Base-by-base conservation (phyloP, 2,113 vertebrate species). In the Macroglossus sobrinus region DNA sequence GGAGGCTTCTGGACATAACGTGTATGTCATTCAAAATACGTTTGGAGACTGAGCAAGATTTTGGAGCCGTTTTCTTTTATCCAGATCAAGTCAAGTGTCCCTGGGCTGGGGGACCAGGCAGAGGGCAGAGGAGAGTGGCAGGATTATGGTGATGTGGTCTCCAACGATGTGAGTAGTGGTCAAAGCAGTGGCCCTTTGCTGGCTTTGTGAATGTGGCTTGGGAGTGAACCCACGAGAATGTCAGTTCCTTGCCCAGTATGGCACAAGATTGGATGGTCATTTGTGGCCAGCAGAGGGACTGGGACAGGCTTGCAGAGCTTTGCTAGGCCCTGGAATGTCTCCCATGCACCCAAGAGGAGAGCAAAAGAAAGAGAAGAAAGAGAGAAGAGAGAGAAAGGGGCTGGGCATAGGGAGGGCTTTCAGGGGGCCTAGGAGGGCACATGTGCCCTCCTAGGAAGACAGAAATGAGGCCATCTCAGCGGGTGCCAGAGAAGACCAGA, bases 141-240 rank as follows among this genome's bases (percentile, higher is more conserved):
- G 55, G 7, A 1, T 22, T 13, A 45, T 3, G 21, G 1, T 30
- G 35, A 64, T 24, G 9, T 16, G 64, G 59, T 50, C 71, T 78
- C 43, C 78, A 30, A 35, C 24, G 50, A 66, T 21, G 24, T 14
- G 7, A 26, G 28, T 9, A 0, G 66, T 4, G 21, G 50, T 43
- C 66, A 33, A 6, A 22, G n/a, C 57, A 19, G 28, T 0, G 3
- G 35, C 22, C 53, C 19, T 0, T 4, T 6, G 19, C 43, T 24
- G 50, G 14, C 47, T 76, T 24, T n/a, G 0, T 10, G 57, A 33
- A 40, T 13, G 59, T 40, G 43, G 72, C 4, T 6, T 21, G 43
- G 13, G 7, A 43, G 22, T 18, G 1, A 47, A 53, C 43, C 47
- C 35, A 14, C 18, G 64, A 59, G 63, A 35, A 26, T 7, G 4